These are phyloP conservation scores for Xiphydria camelus DNA, from an alignment of 2,888 invertebrate genomes.

Conservation along the genomic window DNA sequence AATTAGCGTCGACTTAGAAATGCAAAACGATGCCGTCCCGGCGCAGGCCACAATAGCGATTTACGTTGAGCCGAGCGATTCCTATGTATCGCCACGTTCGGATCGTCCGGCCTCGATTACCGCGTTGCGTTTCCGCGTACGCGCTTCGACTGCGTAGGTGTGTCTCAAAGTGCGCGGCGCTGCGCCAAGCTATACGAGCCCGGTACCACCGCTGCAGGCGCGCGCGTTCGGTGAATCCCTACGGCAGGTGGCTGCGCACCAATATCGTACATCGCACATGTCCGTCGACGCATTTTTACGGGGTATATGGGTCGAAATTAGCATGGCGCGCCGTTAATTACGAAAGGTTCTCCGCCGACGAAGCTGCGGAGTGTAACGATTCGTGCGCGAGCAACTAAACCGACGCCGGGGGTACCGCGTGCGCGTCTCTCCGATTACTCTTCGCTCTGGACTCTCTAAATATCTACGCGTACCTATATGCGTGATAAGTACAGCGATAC, in stretches of 20 bases:
- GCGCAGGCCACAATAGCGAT: background rate
- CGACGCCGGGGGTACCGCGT: too few species aligned
- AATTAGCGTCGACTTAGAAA: too few species aligned
- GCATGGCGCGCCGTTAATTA: constrained; percentile 47
- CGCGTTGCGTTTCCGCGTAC: constrained; percentile 8
- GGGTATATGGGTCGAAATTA: constrained; percentile 50
- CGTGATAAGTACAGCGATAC: too few species aligned
- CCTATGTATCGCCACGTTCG: constrained; percentile 5
- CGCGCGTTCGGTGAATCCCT: background rate
- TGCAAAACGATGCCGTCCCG: too few species aligned
- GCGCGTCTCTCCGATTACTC: too few species aligned
- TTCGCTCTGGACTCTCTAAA: too few species aligned
- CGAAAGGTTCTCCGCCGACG: constrained; percentile 18
- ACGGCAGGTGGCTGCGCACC: constrained; percentile 19
- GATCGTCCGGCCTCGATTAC: constrained; percentile 30
- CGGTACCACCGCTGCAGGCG: too few species aligned
- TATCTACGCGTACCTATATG: too few species aligned
- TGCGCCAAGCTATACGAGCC: too few species aligned
- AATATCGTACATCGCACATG: constrained; percentile 45
- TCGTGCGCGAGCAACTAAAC: too few species aligned
- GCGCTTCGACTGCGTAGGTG: constrained; percentile 16
- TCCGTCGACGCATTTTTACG: constrained; percentile 40
- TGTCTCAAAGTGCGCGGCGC: constrained; percentile 10
- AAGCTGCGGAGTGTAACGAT: too few species aligned
- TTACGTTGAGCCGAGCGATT: constrained; percentile 18